These are phyloP conservation scores for Dryocosmus kuriphilus DNA, from an alignment of 2,888 invertebrate species.

Conservation along the genomic window DNA sequence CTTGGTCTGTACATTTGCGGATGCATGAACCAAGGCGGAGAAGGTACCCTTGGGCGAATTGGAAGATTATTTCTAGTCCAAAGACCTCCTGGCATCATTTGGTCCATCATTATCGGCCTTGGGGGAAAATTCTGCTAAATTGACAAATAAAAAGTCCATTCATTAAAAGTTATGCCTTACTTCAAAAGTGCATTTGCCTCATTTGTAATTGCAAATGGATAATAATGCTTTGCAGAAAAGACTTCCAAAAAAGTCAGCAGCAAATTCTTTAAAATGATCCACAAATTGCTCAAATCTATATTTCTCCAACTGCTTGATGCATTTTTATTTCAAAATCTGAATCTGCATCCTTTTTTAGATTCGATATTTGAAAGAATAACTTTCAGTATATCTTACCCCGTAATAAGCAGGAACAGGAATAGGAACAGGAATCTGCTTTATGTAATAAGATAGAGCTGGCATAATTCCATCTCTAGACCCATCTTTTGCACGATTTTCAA, in stretches of 20 bases:
- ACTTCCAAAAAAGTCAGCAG: no score
- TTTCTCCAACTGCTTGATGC: no score
- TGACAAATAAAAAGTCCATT: no score
- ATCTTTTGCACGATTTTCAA: neutral
- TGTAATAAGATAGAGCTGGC: neutral
- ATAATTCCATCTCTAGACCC: neutral
- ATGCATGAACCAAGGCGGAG: conserved; percentile 61
- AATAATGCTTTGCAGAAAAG: no score
- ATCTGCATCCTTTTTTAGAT: no score
- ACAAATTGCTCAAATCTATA: no score
- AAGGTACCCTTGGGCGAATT: conserved; percentile 60
- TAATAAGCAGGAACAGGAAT: conserved; percentile 64
- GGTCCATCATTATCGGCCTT: conserved; percentile 65
- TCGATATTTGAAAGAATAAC: no score
- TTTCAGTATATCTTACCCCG: conserved; percentile 53
- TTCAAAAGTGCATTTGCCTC: no score
- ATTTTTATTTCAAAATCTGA: no score
- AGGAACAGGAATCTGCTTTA: conserved; percentile 62
- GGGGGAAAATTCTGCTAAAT: conserved; percentile 55
- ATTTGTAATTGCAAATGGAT: no score
- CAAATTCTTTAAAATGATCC: no score
- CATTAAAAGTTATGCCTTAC: no score
- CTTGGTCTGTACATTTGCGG: conserved; percentile 57
- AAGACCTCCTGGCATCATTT: conserved; percentile 60
- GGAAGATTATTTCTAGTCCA: conserved; percentile 57